Percentiles rank a stretch among this genome's conserved stretches.
Conservation (phyloP, 92 coral and sea anemone genomes). For the Epizoanthus stellaris region DNA sequence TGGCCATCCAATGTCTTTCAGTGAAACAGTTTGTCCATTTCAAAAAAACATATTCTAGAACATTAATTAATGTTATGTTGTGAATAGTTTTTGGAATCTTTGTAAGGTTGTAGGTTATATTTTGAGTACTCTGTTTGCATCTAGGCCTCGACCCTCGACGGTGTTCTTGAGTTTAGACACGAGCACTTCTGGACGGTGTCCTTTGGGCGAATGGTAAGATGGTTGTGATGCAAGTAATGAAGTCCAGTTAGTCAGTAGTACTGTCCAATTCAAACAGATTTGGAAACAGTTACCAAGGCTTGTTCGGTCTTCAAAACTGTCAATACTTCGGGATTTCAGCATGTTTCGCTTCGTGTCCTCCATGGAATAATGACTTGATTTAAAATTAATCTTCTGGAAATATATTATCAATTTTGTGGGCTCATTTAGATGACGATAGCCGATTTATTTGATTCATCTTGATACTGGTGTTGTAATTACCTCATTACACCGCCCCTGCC, state of each 20-base stretch:
- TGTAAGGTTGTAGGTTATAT: neutral
- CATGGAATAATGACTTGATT: too few species aligned
- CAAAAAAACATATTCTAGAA: neutral
- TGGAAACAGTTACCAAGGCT: neutral
- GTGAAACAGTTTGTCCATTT: too few species aligned
- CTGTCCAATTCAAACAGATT: neutral
- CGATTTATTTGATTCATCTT: too few species aligned
- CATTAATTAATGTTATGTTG: neutral
- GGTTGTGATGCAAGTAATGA: neutral
- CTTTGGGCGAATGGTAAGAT: conserved; percentile 88
- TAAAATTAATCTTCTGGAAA: too few species aligned
- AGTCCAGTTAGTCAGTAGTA: neutral
- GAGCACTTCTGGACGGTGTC: conserved; percentile 99
- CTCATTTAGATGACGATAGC: too few species aligned
- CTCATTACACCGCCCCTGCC: too few species aligned
- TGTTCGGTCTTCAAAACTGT: neutral
- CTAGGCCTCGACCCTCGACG: conserved; percentile 97
- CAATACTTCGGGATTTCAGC: neutral
- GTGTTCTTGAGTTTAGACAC: conserved; percentile 96
- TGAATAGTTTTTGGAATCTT: neutral
- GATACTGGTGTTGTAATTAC: too few species aligned
- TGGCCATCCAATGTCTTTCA: too few species aligned
- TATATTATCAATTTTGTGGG: too few species aligned
- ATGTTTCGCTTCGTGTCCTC: neutral
- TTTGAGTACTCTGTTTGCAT: neutral